Percentiles rank a stretch among this genome's conserved stretches.
Evolutionary conservation across 2,797 vertebrate species (phyloP).

Genomic region (Accipiter fasciatus): DNA sequence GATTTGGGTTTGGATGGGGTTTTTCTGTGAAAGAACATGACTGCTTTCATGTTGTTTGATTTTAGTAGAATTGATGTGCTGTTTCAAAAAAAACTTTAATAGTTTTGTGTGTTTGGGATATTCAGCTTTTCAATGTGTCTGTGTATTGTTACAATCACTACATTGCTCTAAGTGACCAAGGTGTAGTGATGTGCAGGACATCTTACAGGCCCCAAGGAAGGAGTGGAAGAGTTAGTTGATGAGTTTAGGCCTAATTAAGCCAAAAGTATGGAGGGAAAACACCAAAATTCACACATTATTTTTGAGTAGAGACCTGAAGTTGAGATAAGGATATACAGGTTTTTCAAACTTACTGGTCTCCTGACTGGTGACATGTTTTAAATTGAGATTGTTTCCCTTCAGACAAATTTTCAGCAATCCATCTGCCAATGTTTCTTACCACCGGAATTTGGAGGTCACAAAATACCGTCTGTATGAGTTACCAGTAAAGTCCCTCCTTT

Average conservation of each 20-base stretch:
- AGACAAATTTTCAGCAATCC: background rate
- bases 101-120: background rate
- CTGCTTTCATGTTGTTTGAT: background rate
- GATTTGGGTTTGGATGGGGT: background rate
- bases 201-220: background rate
- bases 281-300: background rate
- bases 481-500: background rate
- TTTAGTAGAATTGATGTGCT: background rate
- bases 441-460: background rate
- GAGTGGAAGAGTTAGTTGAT: background rate
- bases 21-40: background rate
- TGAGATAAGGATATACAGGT: background rate
- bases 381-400: background rate
- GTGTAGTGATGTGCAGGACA: background rate
- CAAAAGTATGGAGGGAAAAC: background rate
- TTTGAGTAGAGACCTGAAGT: background rate
- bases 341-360: background rate
- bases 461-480: background rate
- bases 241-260: background rate
- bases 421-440: rapidly evolving
- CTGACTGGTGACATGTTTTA: background rate
- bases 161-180: no score
- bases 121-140: background rate
- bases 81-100: background rate
- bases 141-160: rapidly evolving